Evolutionary conservation across 1,140 invertebrate genomes (phyloP), one percentile per base, ranked within the genome.

Genomic region (Drosophila littoralis): DNA sequence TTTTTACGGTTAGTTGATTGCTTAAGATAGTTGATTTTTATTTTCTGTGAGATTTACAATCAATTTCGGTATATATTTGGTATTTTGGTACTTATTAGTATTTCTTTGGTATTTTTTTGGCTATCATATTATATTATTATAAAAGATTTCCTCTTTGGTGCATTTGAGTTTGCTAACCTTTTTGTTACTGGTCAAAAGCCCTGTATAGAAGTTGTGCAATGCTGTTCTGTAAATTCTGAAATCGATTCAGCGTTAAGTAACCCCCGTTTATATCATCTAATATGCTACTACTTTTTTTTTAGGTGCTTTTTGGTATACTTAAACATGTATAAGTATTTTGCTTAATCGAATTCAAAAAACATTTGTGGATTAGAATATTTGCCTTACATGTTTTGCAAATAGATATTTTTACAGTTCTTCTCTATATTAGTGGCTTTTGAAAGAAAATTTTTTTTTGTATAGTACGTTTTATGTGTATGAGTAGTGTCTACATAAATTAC

Each of bases 191-290:
- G 83, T 88, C 84, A 63, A 45, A 82, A 66, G 83, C 83, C 83
- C 83, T 86, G 83, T 86, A 86, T 82, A 82, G 60, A 85, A 80
- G 72, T 84, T 66, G 59, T 71, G 71, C 72, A 61, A 79, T 70
- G 65, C 71, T 67, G 70, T 13, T 43, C 54, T 48, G 17, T 48
- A 10, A 42, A 33, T n/a, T 59, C 7, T n/a, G 54, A n/a, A 13
- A 9, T 15, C 43, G 43, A 58, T 57, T 28, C 35, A 33, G 33
- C 54, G 51, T 43, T 55, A 38, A 7, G 28, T 63, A 52, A 69
- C 28, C 61, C 13, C 6, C 42, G 17, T 55, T 38, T 70, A 52
- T 51, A 48, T 52, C 4, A 38, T 57, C 2, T 58, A 57, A 8
- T 42, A 32, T 32, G 28, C 22, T 66, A 66, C 58, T 28, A 28